Base-by-base conservation (phyloP, 2,888 invertebrate species). In the Patella caerulea region DNA sequence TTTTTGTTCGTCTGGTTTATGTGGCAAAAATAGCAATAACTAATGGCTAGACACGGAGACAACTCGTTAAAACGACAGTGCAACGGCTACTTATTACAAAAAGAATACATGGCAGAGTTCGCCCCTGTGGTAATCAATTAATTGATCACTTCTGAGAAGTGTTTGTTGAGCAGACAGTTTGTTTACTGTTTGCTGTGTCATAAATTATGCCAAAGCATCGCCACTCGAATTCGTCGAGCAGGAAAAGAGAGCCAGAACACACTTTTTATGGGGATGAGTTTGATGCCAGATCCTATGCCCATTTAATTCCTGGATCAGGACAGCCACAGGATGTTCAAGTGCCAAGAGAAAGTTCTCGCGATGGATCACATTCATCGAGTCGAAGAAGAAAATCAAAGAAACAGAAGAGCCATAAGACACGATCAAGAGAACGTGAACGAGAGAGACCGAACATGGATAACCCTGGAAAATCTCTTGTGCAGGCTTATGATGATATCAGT, bases 401-500 rank as follows among this genome's bases (percentile, higher is more conserved):
- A 78, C 84, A 83, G 19, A 73, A 73, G 2, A 70, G 72, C 34
- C 72, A 76, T 29, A 72, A 65, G 24, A 72, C 79, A 24, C 65
- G 76, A 56, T 69, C 82, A 82, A 52, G 83, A 84, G 82, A 80
- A 79, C 77, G 78, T 81, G 72, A 81, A 83, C 80, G 83, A 83
- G 45, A 81, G 84, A 81, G 78, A 81, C 76, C 82, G 79, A 78
- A 73, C 56, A n/a, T 29, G 72, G 72, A 79, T 52, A 76, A 81
- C n/a, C 72, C 81, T 24, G 83, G 81, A 29, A 81, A 83, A 72
- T 81, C 84, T 17, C 82, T 80, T 75, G 80, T 88, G 72, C 86
- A 87, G 3, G 88, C 84, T 56, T 89, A 89, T 77, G 89, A 89
- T 81, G 88, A 88, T 78, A 86, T 89, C 24, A 88, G 87, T 82